These are phyloP conservation scores for Melieria omissa DNA, from an alignment of 2,888 invertebrate species.

Conservation along the genomic window DNA sequence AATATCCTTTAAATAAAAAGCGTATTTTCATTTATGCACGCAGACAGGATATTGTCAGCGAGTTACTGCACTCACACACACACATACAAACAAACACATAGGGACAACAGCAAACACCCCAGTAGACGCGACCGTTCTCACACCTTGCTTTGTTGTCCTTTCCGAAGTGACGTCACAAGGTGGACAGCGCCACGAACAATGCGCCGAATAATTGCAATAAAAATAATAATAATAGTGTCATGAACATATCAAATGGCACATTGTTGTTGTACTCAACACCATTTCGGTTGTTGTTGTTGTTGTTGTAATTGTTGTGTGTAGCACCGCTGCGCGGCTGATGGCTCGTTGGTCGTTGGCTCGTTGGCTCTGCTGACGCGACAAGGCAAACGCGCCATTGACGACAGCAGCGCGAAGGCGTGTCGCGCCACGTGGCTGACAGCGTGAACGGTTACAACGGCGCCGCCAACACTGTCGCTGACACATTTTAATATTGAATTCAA, in stretches of 20 bases:
- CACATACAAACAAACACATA: background rate
- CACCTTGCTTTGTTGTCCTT: too few relatives aligned
- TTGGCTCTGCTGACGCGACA: background rate
- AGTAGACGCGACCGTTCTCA: too few relatives aligned
- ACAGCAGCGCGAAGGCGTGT: too few relatives aligned
- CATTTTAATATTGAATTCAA: conserved; percentile 30
- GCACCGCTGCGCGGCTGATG: conserved; percentile 2
- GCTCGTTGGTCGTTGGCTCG: background rate
- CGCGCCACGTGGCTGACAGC: background rate
- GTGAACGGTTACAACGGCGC: conserved; percentile 13
- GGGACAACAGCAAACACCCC: conserved; percentile 7
- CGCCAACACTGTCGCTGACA: conserved; percentile 24
- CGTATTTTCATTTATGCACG: conserved; percentile 27
- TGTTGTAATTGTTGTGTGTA: background rate
- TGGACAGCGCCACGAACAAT: background rate
- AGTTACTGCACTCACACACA: conserved; percentile 17
- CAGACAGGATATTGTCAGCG: conserved; percentile 36
- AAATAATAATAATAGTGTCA: conserved; percentile 21
- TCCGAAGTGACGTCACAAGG: background rate
- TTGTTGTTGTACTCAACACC: background rate
- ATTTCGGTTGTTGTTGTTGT: conserved; percentile 4
- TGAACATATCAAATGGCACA: background rate
- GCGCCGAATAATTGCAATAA: background rate
- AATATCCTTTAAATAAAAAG: conserved; percentile 29
- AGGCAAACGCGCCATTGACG: too few relatives aligned